Conservation (phyloP, 2,113 vertebrate species). For the Hydrolagus affinis region DNA sequence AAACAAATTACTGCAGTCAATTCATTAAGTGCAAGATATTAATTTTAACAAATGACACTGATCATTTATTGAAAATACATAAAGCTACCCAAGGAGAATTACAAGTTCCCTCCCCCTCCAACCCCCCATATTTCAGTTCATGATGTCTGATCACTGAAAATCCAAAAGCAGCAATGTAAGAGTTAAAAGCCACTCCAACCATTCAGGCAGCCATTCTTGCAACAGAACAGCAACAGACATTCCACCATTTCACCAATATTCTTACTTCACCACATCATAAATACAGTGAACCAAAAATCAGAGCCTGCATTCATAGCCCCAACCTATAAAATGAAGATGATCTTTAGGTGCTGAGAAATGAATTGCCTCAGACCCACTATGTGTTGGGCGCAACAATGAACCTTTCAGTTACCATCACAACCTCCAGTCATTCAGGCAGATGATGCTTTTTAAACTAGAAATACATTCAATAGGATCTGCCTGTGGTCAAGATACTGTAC, state of each 20-base stretch:
- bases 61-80: no score
- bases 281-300: background rate
- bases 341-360: background rate
- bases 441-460: background rate
- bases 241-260: background rate
- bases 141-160: no score
- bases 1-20: no score
- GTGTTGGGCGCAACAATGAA: background rate
- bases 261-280: background rate
- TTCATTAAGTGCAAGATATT: no score
- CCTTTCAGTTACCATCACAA: slow-evolving; percentile 2
- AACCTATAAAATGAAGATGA: background rate
- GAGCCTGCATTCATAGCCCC: background rate
- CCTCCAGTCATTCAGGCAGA: background rate
- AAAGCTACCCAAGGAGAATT: no score
- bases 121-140: no score
- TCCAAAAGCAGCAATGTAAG: background rate
- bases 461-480: background rate
- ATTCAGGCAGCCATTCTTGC: background rate
- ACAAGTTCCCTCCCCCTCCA: no score
- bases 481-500: background rate
- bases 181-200: background rate
- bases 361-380: background rate
- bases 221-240: background rate
- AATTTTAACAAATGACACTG: no score